These are phyloP conservation scores for Priocnemis perturbator DNA, from an alignment of 2,888 invertebrate genomes.

Conservation along the genomic window DNA sequence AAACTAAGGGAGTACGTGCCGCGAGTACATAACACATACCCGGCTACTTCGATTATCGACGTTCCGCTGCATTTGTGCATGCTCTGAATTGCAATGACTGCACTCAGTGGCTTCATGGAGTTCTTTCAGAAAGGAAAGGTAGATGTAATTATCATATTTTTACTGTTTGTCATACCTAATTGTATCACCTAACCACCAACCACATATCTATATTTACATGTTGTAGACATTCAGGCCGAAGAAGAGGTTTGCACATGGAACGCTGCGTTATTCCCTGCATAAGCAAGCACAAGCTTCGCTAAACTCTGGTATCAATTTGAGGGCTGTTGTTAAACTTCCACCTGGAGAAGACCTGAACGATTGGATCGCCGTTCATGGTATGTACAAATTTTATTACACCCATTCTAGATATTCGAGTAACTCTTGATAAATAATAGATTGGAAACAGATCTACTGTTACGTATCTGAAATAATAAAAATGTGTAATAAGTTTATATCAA, in stretches of 20 bases:
- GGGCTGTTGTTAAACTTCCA: constrained; percentile 88
- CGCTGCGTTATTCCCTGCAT: constrained; percentile 89
- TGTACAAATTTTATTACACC: constrained; percentile 16
- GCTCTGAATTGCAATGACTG: constrained; percentile 76
- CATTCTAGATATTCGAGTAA: constrained; percentile 10
- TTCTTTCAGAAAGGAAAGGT: constrained; percentile 89
- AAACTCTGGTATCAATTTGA: constrained; percentile 91
- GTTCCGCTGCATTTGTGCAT: too few species aligned
- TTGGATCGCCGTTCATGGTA: constrained; percentile 95
- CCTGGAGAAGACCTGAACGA: constrained; percentile 90
- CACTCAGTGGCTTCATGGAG: constrained; percentile 83
- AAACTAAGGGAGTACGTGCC: too few species aligned
- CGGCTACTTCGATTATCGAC: too few species aligned
- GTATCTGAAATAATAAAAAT: neutral
- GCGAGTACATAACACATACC: too few species aligned
- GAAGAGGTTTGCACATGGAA: constrained; percentile 91
- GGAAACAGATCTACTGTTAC: neutral
- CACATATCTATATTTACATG: constrained; percentile 3
- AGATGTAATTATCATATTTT: constrained; percentile 42
- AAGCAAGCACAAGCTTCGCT: constrained; percentile 94
- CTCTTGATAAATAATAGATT: neutral
- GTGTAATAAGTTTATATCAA: neutral
- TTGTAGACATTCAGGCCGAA: constrained; percentile 92
- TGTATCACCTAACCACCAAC: too few species aligned
- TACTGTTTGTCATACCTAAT: constrained; percentile 14